Evolutionary conservation across 2,888 invertebrate species (phyloP).

Genomic region (Mythimna pallens): DNA sequence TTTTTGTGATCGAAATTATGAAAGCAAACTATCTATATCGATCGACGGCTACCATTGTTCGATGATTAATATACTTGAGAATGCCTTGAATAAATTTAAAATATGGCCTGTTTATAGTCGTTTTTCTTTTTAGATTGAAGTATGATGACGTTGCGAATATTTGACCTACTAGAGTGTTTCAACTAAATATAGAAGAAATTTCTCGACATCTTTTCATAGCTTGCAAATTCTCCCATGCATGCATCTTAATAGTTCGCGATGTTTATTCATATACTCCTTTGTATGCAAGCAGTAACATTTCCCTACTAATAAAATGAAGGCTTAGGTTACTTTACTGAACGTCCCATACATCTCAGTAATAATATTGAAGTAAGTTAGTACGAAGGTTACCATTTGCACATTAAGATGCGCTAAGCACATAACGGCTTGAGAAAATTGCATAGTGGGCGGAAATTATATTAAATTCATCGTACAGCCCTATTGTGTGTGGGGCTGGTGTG

Average conservation of each 20-base stretch:
- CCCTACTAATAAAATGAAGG: conserved; percentile 32
- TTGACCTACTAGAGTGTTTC: background rate
- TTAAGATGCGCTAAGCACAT: conserved; percentile 37
- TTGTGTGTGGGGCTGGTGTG: conserved; percentile 62
- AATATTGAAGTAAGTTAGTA: conserved; percentile 35
- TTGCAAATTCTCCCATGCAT: conserved; percentile 4
- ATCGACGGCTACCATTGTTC: conserved; percentile 13
- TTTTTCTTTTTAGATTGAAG: conserved; percentile 19
- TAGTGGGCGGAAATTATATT: conserved; percentile 72
- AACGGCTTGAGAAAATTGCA: conserved; percentile 65
- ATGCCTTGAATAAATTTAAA: conserved; percentile 38
- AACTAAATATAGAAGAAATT: conserved; percentile 1
- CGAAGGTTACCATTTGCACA: conserved; percentile 33
- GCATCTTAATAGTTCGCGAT: conserved; percentile 11
- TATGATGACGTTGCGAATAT: conserved; percentile 22
- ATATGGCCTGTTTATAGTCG: background rate
- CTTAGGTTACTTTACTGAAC: conserved; percentile 13
- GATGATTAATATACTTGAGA: conserved; percentile 37
- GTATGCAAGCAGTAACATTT: conserved; percentile 31
- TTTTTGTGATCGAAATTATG: conserved; percentile 29
- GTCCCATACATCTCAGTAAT: conserved; percentile 29
- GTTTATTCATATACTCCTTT: conserved; percentile 35
- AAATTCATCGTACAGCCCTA: conserved; percentile 70
- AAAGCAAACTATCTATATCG: conserved; percentile 21
- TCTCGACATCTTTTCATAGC: conserved; percentile 17